A percentile compares a stretch with the other conserved stretches of the same genome.
These are phyloP conservation scores for Clarias gariepinus DNA, from an alignment of 2,113 vertebrate genomes.

Conservation along the genomic window DNA sequence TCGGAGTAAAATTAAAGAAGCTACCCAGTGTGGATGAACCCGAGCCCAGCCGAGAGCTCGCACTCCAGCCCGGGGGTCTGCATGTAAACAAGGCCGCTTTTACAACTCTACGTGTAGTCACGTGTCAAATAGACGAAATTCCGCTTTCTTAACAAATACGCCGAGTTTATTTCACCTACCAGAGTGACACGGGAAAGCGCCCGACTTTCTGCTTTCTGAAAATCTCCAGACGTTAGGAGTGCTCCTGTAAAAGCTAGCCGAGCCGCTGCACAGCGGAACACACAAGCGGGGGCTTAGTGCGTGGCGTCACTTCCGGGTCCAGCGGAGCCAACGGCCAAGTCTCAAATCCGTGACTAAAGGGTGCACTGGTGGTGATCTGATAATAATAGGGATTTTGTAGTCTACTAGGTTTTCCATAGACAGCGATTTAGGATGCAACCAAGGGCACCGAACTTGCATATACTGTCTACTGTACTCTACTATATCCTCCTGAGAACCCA, in stretches of 20 bases:
- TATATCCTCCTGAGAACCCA: too few species aligned
- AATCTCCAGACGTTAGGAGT: conserved; percentile 39
- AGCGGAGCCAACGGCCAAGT: neutral
- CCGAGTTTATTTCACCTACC: conserved; percentile 61
- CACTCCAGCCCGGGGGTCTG: conserved; percentile 71
- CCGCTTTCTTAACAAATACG: neutral
- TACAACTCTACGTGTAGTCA: conserved; percentile 29
- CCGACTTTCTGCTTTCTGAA: conserved; percentile 37
- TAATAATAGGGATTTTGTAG: neutral
- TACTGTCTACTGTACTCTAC: too few species aligned
- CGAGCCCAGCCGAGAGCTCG: conserved; percentile 52
- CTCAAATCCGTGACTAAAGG: neutral
- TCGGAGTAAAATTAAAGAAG: too few species aligned
- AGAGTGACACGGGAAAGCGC: conserved; percentile 32
- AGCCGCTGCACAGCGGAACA: conserved; percentile 62
- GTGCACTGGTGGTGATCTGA: neutral
- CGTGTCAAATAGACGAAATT: neutral
- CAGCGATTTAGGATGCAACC: neutral
- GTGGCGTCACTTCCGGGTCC: conserved; percentile 70
- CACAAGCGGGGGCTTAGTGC: conserved; percentile 57
- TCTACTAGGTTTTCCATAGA: neutral
- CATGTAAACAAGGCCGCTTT: conserved; percentile 80
- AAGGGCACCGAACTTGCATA: neutral
- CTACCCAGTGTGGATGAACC: neutral
- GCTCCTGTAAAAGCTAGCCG: conserved; percentile 52